A percentile compares a stretch with the other conserved stretches of the same genome.
These are phyloP conservation scores for Oriolus oriolus DNA, from an alignment of 2,113 vertebrate species.

Conservation along the genomic window DNA sequence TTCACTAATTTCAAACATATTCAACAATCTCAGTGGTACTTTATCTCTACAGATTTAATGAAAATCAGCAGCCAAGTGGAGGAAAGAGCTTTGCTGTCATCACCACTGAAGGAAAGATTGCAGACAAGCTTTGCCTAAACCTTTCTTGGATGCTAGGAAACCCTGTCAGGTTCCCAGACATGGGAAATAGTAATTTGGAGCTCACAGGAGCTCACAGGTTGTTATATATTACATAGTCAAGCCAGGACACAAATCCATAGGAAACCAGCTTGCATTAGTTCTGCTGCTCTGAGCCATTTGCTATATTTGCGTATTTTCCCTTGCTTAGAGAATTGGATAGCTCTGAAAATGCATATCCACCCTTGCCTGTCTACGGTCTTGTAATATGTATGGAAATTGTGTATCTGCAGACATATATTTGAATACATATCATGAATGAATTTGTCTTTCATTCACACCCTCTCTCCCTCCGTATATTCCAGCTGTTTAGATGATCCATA, in stretches of 20 bases:
- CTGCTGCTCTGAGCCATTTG: background rate
- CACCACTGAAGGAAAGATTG: background rate
- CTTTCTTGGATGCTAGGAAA: background rate
- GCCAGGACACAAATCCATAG: background rate
- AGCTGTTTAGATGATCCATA: background rate
- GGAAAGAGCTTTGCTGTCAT: background rate
- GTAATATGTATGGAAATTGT: background rate
- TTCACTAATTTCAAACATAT: constrained; percentile 10
- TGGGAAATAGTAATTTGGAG: background rate
- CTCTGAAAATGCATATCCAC: background rate
- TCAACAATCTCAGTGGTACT: background rate
- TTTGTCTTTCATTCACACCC: background rate
- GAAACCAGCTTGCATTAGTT: background rate
- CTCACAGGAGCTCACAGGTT: background rate
- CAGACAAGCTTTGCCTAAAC: background rate
- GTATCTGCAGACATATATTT: background rate
- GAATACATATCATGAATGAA: background rate
- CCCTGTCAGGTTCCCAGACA: background rate
- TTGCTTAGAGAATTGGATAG: background rate
- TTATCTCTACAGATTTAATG: background rate
- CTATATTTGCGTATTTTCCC: background rate
- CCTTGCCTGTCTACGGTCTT: background rate
- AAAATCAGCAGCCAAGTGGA: background rate
- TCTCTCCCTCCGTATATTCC: background rate
- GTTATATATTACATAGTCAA: background rate